Evolutionary conservation across 1,140 invertebrate genomes (phyloP).

Genomic region (Drosophila nigromelanica): DNA sequence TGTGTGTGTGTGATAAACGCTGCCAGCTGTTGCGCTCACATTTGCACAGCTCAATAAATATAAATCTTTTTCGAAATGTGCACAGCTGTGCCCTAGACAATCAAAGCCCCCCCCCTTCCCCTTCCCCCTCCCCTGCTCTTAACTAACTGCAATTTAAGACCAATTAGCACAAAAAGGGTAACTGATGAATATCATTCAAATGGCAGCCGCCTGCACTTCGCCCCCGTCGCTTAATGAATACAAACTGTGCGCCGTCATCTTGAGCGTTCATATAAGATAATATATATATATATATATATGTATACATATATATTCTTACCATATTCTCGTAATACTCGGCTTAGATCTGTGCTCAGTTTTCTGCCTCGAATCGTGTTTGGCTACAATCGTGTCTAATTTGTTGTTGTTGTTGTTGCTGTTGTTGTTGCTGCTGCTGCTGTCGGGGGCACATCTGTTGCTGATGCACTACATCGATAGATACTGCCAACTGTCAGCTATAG

Average conservation of each 20-base stretch:
- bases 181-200: constrained; percentile 65
- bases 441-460: constrained; percentile 38
- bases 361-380: constrained; percentile 63
- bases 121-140: not conserved
- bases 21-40: constrained; percentile 58
- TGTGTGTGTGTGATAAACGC: constrained; percentile 50
- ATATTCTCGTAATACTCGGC: constrained; percentile 39
- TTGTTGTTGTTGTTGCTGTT: constrained; percentile 41
- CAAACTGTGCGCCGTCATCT: constrained; percentile 31
- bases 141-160: constrained; percentile 61
- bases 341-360: constrained; percentile 35
- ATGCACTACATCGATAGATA: constrained; percentile 78
- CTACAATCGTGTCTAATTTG: constrained; percentile 78
- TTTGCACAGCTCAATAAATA: constrained; percentile 35
- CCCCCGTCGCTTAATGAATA: constrained; percentile 39
- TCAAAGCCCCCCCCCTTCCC: not conserved
- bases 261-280: constrained; percentile 35
- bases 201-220: too few relatives aligned
- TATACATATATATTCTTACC: constrained; percentile 10
- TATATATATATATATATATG: constrained; percentile 15
- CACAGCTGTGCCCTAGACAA: constrained; percentile 75
- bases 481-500: constrained; percentile 32
- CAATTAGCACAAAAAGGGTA: constrained; percentile 72
- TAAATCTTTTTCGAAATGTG: constrained; percentile 55
- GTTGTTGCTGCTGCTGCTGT: constrained; percentile 33